Percentiles rank a stretch among this genome's conserved stretches.
phyloP scores from a whole-genome alignment of 2,113 vertebrate genomes.

The Toxotes jaculatrix region DNA sequence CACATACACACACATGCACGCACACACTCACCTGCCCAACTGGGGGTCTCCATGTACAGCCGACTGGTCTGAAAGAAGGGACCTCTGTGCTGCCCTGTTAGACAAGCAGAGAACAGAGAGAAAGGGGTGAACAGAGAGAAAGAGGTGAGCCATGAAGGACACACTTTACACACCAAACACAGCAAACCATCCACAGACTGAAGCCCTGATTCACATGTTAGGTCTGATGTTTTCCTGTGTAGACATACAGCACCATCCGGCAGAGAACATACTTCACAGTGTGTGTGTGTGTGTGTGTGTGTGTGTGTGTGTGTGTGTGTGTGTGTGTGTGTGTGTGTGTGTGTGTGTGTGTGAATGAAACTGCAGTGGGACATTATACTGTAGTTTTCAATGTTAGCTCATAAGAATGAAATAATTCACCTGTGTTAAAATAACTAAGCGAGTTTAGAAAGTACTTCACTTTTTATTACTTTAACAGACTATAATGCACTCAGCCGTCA shows the following conservation, averaged over 20 bases:
- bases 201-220: too few species aligned
- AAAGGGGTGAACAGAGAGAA: slow-evolving; percentile 12
- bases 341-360: background rate
- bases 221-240: too few species aligned
- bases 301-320: background rate
- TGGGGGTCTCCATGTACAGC: slow-evolving; percentile 77
- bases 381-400: background rate
- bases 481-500: too few species aligned
- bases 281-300: background rate
- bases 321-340: background rate
- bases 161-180: background rate
- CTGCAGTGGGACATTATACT: too few species aligned
- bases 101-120: slow-evolving; percentile 38
- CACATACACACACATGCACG: background rate
- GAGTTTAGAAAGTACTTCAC: background rate
- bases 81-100: slow-evolving; percentile 53
- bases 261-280: background rate
- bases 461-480: too few species aligned
- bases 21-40: slow-evolving; percentile 76
- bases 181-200: background rate
- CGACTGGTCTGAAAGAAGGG: slow-evolving; percentile 44
- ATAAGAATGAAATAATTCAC: background rate
- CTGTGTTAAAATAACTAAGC: background rate
- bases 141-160: background rate
- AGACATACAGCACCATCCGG: background rate